phyloP scores from a whole-genome alignment of 1,140 invertebrate species.

The Archivesica marissinica region DNA sequence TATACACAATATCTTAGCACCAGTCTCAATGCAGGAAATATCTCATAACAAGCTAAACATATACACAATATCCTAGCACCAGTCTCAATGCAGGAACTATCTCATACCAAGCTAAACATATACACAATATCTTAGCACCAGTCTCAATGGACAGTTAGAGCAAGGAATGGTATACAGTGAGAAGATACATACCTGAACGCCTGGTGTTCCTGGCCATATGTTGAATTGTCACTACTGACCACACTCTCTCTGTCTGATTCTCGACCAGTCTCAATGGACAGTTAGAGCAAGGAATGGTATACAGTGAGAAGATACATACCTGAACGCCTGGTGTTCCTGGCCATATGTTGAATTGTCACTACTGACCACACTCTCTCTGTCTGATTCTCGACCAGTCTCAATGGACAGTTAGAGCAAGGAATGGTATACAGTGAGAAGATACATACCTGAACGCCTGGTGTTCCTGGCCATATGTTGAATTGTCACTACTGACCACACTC shows the following conservation, averaged over 20 bases:
- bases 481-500: constrained; percentile 77
- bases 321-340: constrained; percentile 56
- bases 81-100: too few species aligned
- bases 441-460: constrained; percentile 54
- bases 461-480: constrained; percentile 64
- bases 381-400: constrained; percentile 68
- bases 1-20: too few species aligned
- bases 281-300: too few species aligned
- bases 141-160: too few species aligned
- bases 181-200: constrained; percentile 48
- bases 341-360: constrained; percentile 72
- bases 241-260: constrained; percentile 74
- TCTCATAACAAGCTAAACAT: too few species aligned
- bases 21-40: too few species aligned
- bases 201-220: constrained; percentile 54
- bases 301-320: too few species aligned
- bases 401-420: constrained; percentile 73
- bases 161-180: too few species aligned
- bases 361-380: constrained; percentile 76
- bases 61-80: too few species aligned
- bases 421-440: too few species aligned
- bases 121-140: too few species aligned
- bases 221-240: constrained; percentile 76
- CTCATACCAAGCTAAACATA: too few species aligned
- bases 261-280: constrained; percentile 67